Evolutionary conservation across 1,140 invertebrate genomes (phyloP).

Genomic region (Drosophila tristis): DNA sequence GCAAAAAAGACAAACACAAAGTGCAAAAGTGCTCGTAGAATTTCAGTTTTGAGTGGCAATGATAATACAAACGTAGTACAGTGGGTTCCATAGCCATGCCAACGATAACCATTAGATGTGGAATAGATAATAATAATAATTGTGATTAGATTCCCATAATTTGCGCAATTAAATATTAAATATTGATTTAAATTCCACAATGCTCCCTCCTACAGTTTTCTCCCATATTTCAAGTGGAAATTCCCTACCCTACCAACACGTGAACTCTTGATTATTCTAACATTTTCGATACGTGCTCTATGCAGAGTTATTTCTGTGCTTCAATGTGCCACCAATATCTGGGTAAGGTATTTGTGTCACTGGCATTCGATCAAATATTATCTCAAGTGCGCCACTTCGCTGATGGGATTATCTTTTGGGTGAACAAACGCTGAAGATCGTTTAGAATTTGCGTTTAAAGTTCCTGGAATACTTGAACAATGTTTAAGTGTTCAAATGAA

Average conservation of each 20-base stretch:
- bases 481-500: not conserved
- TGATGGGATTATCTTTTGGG: slow-evolving; percentile 4
- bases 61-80: too few species aligned
- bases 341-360: slow-evolving; percentile 11
- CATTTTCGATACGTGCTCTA: slow-evolving; percentile 2
- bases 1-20: too few species aligned
- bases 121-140: too few species aligned
- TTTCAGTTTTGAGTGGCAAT: too few species aligned
- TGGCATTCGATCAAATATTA: slow-evolving; percentile 51
- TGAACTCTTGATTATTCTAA: not conserved
- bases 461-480: not conserved
- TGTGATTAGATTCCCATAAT: too few species aligned
- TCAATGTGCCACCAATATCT: slow-evolving; percentile 1
- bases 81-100: too few species aligned
- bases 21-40: not conserved
- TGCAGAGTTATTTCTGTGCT: not conserved
- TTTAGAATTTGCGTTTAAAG: too few species aligned
- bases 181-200: too few species aligned
- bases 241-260: not conserved
- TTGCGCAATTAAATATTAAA: too few species aligned
- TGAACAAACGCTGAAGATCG: not conserved
- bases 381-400: slow-evolving; percentile 34
- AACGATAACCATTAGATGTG: too few species aligned
- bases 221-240: too few species aligned
- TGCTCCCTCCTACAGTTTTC: too few species aligned